Conservation (phyloP, 2,888 invertebrate genomes). For the Hydrotaea diabolus region DNA sequence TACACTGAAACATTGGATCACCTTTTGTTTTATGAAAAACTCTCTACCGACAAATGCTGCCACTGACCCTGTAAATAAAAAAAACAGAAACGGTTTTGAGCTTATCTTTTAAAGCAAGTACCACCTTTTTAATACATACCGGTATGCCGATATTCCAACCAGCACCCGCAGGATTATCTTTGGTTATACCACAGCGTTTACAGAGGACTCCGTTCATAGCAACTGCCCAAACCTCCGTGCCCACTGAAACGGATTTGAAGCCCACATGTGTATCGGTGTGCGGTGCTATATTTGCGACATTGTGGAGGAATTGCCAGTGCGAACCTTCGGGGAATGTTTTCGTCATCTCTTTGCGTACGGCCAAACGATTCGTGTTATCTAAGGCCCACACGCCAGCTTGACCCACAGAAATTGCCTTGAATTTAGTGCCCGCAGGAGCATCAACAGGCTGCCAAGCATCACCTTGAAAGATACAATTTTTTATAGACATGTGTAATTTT, state of each 20-base stretch:
- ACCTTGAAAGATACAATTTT: constrained; percentile 58
- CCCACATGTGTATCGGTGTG: constrained; percentile 82
- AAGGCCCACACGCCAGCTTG: constrained; percentile 90
- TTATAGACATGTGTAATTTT: no score
- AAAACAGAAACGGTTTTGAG: constrained; percentile 20
- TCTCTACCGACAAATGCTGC: constrained; percentile 81
- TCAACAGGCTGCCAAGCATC: constrained; percentile 91
- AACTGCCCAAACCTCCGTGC: constrained; percentile 89
- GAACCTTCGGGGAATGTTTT: constrained; percentile 90
- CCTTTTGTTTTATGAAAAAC: constrained; percentile 70
- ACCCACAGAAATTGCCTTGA: constrained; percentile 89
- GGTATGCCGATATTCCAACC: constrained; percentile 89
- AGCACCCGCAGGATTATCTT: constrained; percentile 87
- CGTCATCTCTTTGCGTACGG: constrained; percentile 89
- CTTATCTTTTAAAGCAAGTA: background rate
- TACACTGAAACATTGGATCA: background rate
- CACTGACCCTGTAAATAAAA: constrained; percentile 82
- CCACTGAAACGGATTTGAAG: constrained; percentile 88
- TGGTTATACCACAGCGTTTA: constrained; percentile 88
- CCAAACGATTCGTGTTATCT: constrained; percentile 87
- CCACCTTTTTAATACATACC: constrained; percentile 67
- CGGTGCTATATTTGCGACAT: constrained; percentile 83
- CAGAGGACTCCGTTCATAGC: constrained; percentile 86
- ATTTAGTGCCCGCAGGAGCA: constrained; percentile 84
- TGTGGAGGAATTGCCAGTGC: constrained; percentile 88